phyloP scores from a whole-genome alignment of 2,797 vertebrate genomes.

The Brachyalestes nurse region DNA sequence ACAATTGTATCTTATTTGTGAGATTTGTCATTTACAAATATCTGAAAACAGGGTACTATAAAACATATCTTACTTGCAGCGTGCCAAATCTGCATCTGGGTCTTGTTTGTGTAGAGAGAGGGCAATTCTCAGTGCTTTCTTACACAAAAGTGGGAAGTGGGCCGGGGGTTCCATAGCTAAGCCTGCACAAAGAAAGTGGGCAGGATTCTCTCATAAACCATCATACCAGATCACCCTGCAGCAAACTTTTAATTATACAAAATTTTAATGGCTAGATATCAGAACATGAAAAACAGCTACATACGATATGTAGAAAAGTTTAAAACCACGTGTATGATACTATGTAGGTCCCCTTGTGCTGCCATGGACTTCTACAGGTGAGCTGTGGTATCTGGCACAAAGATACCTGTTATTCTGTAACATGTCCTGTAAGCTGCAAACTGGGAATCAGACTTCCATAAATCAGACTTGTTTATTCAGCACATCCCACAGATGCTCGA shows the following conservation, averaged over 20 bases:
- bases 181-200: slow-evolving; percentile 67
- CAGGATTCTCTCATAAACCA: neutral
- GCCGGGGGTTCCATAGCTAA: slow-evolving; percentile 91
- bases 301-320: too few species aligned
- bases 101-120: slow-evolving; percentile 83
- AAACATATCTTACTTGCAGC: slow-evolving; percentile 80
- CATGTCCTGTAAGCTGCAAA: too few species aligned
- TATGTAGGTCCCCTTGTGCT: too few species aligned
- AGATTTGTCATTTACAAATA: slow-evolving; percentile 9
- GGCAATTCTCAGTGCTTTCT: slow-evolving; percentile 85
- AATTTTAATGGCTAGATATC: neutral
- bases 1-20: neutral
- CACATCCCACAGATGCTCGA: neutral
- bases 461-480: too few species aligned
- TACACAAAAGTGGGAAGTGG: slow-evolving; percentile 84
- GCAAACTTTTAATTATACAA: neutral
- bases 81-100: slow-evolving; percentile 73
- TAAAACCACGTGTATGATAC: too few species aligned
- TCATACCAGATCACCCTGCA: neutral
- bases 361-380: too few species aligned
- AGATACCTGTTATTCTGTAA: too few species aligned
- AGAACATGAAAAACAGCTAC: neutral
- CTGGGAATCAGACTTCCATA: too few species aligned
- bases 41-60: slow-evolving; percentile 17
- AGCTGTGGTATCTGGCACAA: too few species aligned